Evolutionary conservation across 2,113 vertebrate genomes (phyloP).

Genomic region (Ranitomeya imitator): DNA sequence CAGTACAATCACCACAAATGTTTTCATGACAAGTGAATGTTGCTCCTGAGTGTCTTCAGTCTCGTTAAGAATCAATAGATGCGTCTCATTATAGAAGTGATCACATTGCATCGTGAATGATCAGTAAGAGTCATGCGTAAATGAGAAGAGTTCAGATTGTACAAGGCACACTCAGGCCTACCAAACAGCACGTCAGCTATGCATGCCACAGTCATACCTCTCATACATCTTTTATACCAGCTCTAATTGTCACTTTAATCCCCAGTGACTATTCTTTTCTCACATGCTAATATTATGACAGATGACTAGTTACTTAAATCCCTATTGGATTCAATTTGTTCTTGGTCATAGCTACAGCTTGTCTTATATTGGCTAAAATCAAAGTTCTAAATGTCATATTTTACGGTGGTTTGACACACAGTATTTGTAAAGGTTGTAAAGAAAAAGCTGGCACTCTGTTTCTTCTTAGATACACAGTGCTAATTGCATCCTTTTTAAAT

Average conservation of each 20-base stretch:
- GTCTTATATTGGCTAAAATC: too few species aligned
- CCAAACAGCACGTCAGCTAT: not conserved
- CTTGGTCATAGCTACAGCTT: too few species aligned
- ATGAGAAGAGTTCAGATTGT: not conserved
- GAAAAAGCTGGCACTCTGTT: too few species aligned
- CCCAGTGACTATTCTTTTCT: not conserved
- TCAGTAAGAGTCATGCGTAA: not conserved
- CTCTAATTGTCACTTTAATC: not conserved
- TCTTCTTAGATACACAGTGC: too few species aligned
- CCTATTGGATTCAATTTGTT: too few species aligned
- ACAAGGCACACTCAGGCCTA: not conserved
- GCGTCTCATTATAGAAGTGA: not conserved
- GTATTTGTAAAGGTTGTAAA: too few species aligned
- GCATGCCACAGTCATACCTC: not conserved
- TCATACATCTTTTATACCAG: not conserved
- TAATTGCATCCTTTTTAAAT: too few species aligned
- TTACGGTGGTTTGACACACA: too few species aligned
- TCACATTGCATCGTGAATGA: not conserved
- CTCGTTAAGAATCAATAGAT: conserved; percentile 3
- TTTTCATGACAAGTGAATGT: not conserved
- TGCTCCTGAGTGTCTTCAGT: not conserved
- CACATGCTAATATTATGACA: not conserved
- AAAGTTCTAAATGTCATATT: too few species aligned
- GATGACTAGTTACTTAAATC: too few species aligned
- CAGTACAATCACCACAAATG: not conserved